A percentile compares a stretch with the other conserved stretches of the same genome.
These are phyloP conservation scores for Drosophila lini DNA, from an alignment of 1,140 invertebrate species.

Conservation along the genomic window DNA sequence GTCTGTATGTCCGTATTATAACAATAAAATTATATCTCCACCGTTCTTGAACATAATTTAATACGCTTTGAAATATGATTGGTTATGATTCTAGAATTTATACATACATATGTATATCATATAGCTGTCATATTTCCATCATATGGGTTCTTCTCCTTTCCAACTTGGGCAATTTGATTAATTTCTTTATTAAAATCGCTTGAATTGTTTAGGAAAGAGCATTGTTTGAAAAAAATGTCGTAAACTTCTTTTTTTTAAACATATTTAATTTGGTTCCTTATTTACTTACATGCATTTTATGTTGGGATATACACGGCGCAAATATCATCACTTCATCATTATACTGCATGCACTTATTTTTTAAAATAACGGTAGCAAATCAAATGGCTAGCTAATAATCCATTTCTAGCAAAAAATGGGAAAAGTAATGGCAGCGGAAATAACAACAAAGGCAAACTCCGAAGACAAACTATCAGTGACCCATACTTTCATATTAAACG, in stretches of 20 bases:
- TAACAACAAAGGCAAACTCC: conserved; percentile 61
- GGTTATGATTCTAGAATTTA: too few relatives aligned
- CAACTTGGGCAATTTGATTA: too few relatives aligned
- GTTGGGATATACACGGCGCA: conserved; percentile 14
- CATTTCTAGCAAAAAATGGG: conserved; percentile 75
- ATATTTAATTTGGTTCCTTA: neutral
- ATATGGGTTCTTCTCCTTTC: too few relatives aligned
- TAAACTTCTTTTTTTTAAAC: neutral
- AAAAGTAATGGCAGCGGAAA: conserved; percentile 25
- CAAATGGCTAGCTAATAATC: conserved; percentile 67
- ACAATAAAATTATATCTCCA: too few relatives aligned
- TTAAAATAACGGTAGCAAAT: conserved; percentile 63
- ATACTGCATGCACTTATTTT: conserved; percentile 34
- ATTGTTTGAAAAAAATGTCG: neutral
- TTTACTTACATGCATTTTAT: conserved; percentile 42
- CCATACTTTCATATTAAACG: conserved; percentile 75
- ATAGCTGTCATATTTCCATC: too few relatives aligned
- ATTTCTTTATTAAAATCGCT: neutral
- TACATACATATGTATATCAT: too few relatives aligned
- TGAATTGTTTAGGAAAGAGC: neutral
- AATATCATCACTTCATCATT: conserved; percentile 11
- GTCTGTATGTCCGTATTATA: too few relatives aligned
- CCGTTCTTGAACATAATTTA: too few relatives aligned
- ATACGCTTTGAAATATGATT: too few relatives aligned
- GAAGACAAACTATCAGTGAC: conserved; percentile 78